Evolutionary conservation across 2,888 invertebrate genomes (phyloP), one percentile per base, ranked within the genome.

Genomic region (Drosophila rubida): DNA sequence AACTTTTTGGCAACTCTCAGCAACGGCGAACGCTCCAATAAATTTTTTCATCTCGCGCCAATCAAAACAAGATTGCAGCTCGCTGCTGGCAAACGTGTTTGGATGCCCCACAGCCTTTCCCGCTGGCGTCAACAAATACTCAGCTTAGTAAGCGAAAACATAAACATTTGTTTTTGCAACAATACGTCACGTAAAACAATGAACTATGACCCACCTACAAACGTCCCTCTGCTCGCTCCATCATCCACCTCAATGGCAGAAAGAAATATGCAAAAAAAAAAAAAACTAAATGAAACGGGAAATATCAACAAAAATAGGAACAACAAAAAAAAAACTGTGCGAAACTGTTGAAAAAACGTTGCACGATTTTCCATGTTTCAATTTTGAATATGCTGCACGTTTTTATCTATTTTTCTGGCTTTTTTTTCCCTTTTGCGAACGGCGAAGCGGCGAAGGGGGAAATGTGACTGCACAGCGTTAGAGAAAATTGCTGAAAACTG

Each of bases 91-190:
- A 37, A 25, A 25, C 7, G 25, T 25, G 7, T 25, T 25, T 6
- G 6, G 32, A 4, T 32, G 11, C 30, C 30, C n/a, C 30, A 1
- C 30, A 32, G 30, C n/a, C 30, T 32, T 32, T 8, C 27, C 30
- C 30, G 30, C 30, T 30, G 13, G 49, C 48, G 70, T 62, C 59
- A 55, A 77, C 61, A 74, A 74, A 78, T 50, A 63, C 63, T 50
- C 50, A 49, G 80, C 50, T 67, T 72, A 80, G 67, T 69, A 66
- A 62, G 80, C 49, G 46, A 82, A 75, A 76, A 75, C 41, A 79
- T 76, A 71, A 86, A 80, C 71, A 88, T 69, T 86, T 82, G 65
- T 77, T 75, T 67, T 64, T 53, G 51, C 71, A 74, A 74, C 68
- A 78, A 82, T 87, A 67, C 69, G 66, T 58, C 66, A 67, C 64